Base-by-base conservation (phyloP, 1,140 invertebrate species). In the Dermatophagoides farinae region DNA sequence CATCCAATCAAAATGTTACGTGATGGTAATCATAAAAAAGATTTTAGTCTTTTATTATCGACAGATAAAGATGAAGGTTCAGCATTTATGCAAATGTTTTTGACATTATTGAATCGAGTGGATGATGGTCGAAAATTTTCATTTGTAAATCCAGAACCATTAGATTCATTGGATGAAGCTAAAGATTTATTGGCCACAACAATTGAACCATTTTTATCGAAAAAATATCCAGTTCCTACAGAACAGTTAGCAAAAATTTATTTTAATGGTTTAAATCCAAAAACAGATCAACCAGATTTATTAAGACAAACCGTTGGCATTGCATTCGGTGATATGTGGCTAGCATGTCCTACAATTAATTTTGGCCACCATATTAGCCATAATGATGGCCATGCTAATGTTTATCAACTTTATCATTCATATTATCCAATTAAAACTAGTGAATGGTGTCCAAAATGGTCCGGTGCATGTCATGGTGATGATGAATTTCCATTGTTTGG, bases 401-500 rank as follows among this genome's bases (percentile, higher is more conserved):
- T 16, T 31, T 12, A 12, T 22, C 38, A 57, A 23, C 2, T 57
- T 16, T 57, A 57, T 57, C 54, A 57, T 12, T 55, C 11, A 16
- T 57, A 41, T 25, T 55, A 57, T 1, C 10, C 1, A 16, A 25
- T 25, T 1, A 57, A 57, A 57, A 14, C 20, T 4, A 22, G 11
- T n/a, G 37, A 53, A 14, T 16, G 20, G 23, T 53, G 51, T 22
- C 12, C 14, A 20, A n/a, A 40, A 41, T 97, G 92, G 91, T 89
- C 89, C 62, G 92, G 91, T 10, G 87, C 89, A 0, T 82, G 96
- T 78, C 92, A 97, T 71, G 91, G 82, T 0, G 90, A 96, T 72
- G 92, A 97, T 72, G 92, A 97, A 63, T 85, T 80, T 68, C 96
- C 89, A 71, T 78, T 93, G 20, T 95, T 96, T 71, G 91, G 92